These are phyloP conservation scores for Apeira syringaria DNA, from an alignment of 2,888 invertebrate species.

Conservation along the genomic window DNA sequence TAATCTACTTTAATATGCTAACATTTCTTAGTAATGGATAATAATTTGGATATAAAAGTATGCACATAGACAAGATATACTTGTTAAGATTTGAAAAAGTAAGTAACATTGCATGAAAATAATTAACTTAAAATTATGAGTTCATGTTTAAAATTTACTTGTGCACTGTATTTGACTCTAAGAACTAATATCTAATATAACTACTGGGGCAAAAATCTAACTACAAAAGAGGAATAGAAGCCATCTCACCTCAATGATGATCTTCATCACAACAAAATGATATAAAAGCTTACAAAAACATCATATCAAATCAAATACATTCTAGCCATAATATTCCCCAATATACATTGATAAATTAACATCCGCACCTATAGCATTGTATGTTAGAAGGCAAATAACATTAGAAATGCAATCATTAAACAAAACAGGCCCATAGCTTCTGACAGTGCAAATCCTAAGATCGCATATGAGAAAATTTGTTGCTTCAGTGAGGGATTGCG, in stretches of 20 bases:
- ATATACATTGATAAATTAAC: slow-evolving; percentile 49
- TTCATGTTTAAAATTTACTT: too few relatives aligned
- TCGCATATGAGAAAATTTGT: slow-evolving; percentile 98
- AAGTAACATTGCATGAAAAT: too few relatives aligned
- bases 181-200: too few relatives aligned
- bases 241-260: slow-evolving; percentile 46
- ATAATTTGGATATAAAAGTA: too few relatives aligned
- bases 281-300: slow-evolving; percentile 38
- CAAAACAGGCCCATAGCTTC: slow-evolving; percentile 99
- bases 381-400: slow-evolving; percentile 95
- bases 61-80: too few relatives aligned
- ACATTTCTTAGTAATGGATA: too few relatives aligned
- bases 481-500: slow-evolving; percentile 98
- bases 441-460: slow-evolving; percentile 98
- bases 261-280: slow-evolving; percentile 32
- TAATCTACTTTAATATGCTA: too few relatives aligned
- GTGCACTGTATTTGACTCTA: too few relatives aligned
- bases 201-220: too few relatives aligned
- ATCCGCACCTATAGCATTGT: slow-evolving; percentile 26
- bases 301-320: slow-evolving; percentile 36
- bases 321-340: slow-evolving; percentile 32
- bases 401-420: slow-evolving; percentile 98
- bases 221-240: slow-evolving; percentile 35
- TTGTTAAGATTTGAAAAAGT: too few relatives aligned
- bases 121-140: too few relatives aligned